These are phyloP conservation scores for Smutsia temminckii DNA, from an alignment of 2,797 vertebrate species.

Conservation along the genomic window DNA sequence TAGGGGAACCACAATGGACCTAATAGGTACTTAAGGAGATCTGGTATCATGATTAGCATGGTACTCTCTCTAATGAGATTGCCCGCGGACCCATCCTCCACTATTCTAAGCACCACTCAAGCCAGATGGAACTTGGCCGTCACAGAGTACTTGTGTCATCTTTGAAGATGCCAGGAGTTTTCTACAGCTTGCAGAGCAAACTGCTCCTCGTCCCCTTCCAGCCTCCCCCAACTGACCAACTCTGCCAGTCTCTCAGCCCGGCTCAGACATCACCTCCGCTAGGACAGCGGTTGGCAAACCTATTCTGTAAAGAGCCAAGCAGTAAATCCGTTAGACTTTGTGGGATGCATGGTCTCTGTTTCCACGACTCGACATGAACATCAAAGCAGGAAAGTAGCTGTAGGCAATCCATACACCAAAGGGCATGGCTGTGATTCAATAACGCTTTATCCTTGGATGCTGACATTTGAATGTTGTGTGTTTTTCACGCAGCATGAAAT, in stretches of 20 bases:
- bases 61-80: neutral
- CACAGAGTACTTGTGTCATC: rapidly evolving
- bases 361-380: rapidly evolving
- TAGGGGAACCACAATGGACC: rapidly evolving
- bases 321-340: neutral
- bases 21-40: neutral
- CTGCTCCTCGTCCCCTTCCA: neutral
- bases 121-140: rapidly evolving
- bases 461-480: neutral
- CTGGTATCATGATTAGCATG: rapidly evolving
- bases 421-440: neutral
- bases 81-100: rapidly evolving
- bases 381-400: rapidly evolving
- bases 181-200: neutral
- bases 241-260: neutral
- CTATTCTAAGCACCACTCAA: rapidly evolving
- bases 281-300: rapidly evolving
- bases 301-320: neutral
- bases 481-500: neutral
- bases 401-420: rapidly evolving
- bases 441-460: neutral
- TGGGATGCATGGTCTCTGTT: rapidly evolving
- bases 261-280: neutral
- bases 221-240: rapidly evolving
- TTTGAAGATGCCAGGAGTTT: neutral